A percentile compares a stretch with the other conserved stretches of the same genome.
These are phyloP conservation scores for Lacerta viridis DNA, from an alignment of 2,797 vertebrate species.

Conservation along the genomic window DNA sequence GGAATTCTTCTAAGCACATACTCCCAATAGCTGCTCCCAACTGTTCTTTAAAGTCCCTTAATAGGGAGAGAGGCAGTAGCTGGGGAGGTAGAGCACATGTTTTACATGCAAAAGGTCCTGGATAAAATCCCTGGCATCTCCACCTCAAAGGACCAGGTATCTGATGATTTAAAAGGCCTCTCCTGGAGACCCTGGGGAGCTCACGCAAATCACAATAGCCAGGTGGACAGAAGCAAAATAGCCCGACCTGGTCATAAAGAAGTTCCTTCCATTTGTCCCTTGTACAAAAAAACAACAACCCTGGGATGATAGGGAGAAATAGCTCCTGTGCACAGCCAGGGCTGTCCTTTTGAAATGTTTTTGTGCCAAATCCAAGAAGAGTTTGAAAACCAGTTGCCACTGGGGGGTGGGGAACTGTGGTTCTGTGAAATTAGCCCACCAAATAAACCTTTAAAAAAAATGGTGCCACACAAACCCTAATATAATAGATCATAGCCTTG, in stretches of 20 bases:
- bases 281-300: neutral
- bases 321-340: neutral
- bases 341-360: neutral
- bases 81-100: conserved; percentile 9
- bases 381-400: too few relatives aligned
- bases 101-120: neutral
- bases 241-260: neutral
- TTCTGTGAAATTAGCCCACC: neutral
- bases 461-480: too few relatives aligned
- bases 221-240: neutral
- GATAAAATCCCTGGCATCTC: neutral
- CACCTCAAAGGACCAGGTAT: neutral
- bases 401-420: too few relatives aligned
- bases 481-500: neutral
- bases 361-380: neutral
- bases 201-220: neutral
- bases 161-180: neutral
- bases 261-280: neutral
- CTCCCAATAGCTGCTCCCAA: neutral
- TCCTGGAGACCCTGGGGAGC: neutral
- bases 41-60: conserved; percentile 11
- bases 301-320: neutral
- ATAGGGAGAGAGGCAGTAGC: neutral
- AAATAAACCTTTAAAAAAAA: neutral
- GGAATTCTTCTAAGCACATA: conserved; percentile 22